A percentile compares a stretch with the other conserved stretches of the same genome.
Evolutionary conservation across 2,888 invertebrate species (phyloP).

Genomic region (Cryptocheilus praepositus): DNA sequence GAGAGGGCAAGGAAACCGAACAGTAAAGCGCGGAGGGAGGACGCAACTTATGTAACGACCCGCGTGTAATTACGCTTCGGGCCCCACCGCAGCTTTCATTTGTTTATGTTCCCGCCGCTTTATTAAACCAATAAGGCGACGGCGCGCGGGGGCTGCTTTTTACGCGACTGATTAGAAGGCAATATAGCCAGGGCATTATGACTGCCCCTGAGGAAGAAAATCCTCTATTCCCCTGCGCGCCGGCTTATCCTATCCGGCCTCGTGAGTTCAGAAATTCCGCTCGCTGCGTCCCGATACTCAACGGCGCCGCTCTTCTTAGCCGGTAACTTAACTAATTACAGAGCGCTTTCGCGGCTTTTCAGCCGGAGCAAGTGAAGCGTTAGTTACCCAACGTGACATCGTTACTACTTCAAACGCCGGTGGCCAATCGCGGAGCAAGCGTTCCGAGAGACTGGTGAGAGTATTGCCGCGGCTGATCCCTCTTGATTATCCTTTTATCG

Average conservation of each 20-base stretch:
- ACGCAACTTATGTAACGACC: slow-evolving; percentile 39
- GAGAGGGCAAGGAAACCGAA: background rate
- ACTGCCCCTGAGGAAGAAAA: slow-evolving; percentile 25
- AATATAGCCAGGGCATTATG: slow-evolving; percentile 15
- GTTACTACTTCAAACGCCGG: background rate
- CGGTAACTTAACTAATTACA: slow-evolving; percentile 38
- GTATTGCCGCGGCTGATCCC: background rate
- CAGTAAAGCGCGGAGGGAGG: background rate
- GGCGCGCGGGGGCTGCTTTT: slow-evolving; percentile 26
- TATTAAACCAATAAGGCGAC: slow-evolving; percentile 41
- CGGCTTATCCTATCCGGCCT: no score
- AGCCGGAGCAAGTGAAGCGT: background rate
- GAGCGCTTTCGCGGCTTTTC: slow-evolving; percentile 21
- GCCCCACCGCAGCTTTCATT: slow-evolving; percentile 31
- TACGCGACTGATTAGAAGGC: slow-evolving; percentile 37
- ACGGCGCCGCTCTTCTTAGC: slow-evolving; percentile 18
- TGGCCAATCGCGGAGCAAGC: background rate
- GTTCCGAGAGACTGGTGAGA: background rate
- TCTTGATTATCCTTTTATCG: background rate
- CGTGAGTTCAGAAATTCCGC: no score
- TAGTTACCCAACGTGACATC: background rate
- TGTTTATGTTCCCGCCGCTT: slow-evolving; percentile 37
- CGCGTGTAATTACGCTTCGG: slow-evolving; percentile 37
- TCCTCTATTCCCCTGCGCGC: slow-evolving; percentile 11
- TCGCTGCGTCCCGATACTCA: background rate